Conservation (phyloP, 2,888 invertebrate genomes). For the Drosophila austrosaltans region DNA sequence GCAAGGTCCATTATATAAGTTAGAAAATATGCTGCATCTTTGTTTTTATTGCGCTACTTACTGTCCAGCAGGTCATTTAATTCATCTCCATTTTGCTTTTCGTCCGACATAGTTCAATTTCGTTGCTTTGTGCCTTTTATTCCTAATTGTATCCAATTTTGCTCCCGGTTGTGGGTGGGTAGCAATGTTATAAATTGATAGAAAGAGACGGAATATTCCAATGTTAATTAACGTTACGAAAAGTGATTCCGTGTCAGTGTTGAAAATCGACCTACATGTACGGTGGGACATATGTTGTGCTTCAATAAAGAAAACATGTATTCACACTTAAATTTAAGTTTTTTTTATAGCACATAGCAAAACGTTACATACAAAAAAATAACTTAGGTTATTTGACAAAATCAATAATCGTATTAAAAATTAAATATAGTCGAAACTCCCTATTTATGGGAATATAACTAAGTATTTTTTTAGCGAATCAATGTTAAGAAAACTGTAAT, state of each 20-base stretch:
- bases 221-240: neutral
- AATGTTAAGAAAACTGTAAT: no score
- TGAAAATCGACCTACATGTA: neutral
- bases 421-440: no score
- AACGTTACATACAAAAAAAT: neutral
- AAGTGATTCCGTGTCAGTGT: neutral
- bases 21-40: neutral
- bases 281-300: neutral
- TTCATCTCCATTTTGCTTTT: slow-evolving; percentile 86
- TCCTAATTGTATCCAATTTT: slow-evolving; percentile 3
- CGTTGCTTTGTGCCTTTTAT: neutral
- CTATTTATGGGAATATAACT: no score
- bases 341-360: no score
- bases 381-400: no score
- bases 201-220: neutral
- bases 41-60: slow-evolving; percentile 81
- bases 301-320: neutral
- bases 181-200: slow-evolving; percentile 6
- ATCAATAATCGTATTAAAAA: no score
- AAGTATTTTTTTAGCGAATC: no score
- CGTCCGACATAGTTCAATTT: slow-evolving; percentile 69
- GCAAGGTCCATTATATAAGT: slow-evolving; percentile 63
- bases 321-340: neutral
- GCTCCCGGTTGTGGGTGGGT: neutral
- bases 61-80: slow-evolving; percentile 90